phyloP scores from a whole-genome alignment of 2,888 invertebrate species.

The Anoplius nigerrimus region DNA sequence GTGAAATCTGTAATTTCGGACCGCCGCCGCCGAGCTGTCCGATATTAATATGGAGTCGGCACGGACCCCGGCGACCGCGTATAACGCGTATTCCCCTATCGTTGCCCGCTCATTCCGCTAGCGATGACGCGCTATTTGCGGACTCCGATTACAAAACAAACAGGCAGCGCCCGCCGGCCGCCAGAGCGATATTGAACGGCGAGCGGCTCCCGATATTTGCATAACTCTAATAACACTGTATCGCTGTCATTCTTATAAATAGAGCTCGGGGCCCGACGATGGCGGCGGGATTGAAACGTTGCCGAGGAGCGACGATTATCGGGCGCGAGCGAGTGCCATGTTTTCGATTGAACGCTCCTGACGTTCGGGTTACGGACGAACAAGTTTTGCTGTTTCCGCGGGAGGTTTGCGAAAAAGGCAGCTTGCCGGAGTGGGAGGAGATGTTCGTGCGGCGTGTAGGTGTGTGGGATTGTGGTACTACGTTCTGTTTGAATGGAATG shows the following conservation, averaged over 20 bases:
- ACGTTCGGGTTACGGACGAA: no score
- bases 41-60: conserved; percentile 43
- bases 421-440: no score
- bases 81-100: conserved; percentile 35
- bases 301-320: no score
- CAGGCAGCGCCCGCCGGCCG: conserved; percentile 46
- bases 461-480: no score
- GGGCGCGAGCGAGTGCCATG: no score
- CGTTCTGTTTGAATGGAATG: no score
- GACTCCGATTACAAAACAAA: conserved; percentile 65
- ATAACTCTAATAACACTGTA: conserved; percentile 54
- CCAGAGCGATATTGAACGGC: conserved; percentile 54
- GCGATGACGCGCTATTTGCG: conserved; percentile 60
- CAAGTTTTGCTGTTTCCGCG: no score
- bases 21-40: conserved; percentile 22
- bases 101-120: conserved; percentile 36
- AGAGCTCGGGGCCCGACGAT: no score
- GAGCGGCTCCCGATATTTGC: conserved; percentile 58
- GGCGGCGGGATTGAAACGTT: no score
- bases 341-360: no score
- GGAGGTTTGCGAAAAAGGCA: no score
- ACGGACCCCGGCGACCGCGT: conserved; percentile 19
- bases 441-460: no score
- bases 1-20: conserved; percentile 47
- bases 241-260: conserved; percentile 17